A percentile compares a stretch with the other conserved stretches of the same genome.
These are phyloP conservation scores for Caenorhabditis japonica DNA, from an alignment of 2,888 invertebrate genomes.

Conservation along the genomic window DNA sequence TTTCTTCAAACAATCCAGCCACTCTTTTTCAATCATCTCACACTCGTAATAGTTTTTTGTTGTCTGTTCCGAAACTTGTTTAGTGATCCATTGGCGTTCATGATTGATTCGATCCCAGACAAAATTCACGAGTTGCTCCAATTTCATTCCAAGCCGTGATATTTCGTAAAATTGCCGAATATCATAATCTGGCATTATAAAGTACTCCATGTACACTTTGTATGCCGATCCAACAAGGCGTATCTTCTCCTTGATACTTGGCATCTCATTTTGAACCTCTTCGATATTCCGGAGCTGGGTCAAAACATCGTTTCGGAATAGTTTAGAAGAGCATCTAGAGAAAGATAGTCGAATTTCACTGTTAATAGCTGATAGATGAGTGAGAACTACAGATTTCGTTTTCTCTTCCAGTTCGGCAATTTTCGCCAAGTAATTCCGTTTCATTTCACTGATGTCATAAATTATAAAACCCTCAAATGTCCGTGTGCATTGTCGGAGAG, in stretches of 20 bases:
- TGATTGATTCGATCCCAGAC: constrained; percentile 63
- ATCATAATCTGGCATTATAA: constrained; percentile 54
- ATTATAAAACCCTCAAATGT: constrained; percentile 36
- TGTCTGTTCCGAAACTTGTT: constrained; percentile 58
- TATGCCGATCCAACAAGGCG: constrained; percentile 41
- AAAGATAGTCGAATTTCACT: constrained; percentile 52
- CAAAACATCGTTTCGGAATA: constrained; percentile 58
- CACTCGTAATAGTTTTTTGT: constrained; percentile 57
- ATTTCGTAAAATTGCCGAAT: constrained; percentile 63
- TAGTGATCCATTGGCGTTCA: constrained; percentile 62
- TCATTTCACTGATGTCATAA: constrained; percentile 50
- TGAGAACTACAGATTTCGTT: constrained; percentile 35
- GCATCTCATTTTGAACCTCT: constrained; percentile 39
- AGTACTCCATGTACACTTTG: constrained; percentile 48
- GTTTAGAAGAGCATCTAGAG: constrained; percentile 46
- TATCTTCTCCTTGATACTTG: constrained; percentile 37
- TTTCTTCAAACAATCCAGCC: constrained; percentile 51
- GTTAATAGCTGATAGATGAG: constrained; percentile 39
- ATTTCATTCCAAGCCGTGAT: constrained; percentile 50
- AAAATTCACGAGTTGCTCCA: constrained; percentile 55
- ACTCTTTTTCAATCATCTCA: constrained; percentile 57
- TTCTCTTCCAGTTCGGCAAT: constrained; percentile 37
- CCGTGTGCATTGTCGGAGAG: constrained; percentile 24
- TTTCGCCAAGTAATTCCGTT: constrained; percentile 32
- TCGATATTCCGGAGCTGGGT: constrained; percentile 59